Percentiles rank a stretch among this genome's conserved stretches.
Evolutionary conservation across 2,888 invertebrate genomes (phyloP).

Genomic region (Rapana venosa): DNA sequence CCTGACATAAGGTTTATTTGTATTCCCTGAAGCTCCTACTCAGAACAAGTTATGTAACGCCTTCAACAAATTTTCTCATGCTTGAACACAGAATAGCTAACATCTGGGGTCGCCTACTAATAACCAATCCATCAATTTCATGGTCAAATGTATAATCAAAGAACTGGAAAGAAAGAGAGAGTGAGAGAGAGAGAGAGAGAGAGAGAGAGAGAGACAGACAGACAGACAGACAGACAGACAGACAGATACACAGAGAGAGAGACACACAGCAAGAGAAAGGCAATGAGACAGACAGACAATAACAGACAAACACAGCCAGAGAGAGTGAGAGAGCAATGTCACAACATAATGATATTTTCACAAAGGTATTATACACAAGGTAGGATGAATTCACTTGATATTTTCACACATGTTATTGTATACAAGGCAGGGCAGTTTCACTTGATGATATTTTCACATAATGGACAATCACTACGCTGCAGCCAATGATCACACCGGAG

Average conservation of each 20-base stretch:
- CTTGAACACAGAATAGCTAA: no score
- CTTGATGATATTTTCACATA: not conserved
- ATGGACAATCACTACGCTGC: no score
- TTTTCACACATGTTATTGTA: not conserved
- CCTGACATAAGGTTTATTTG: no score
- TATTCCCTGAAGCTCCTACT: no score
- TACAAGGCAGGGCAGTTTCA: not conserved
- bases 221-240: slow-evolving; percentile 24
- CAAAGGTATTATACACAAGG: not conserved
- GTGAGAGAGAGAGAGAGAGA: not conserved
- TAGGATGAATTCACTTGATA: not conserved
- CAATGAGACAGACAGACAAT: slow-evolving; percentile 22
- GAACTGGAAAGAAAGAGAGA: no score
- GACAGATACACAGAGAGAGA: not conserved
- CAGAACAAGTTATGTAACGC: no score
- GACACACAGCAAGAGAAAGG: not conserved
- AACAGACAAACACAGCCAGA: slow-evolving; percentile 22
- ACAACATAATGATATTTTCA: no score
- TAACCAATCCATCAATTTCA: no score
- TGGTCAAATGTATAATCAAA: no score
- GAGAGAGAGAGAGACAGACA: not conserved
- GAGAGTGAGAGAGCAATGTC: not conserved
- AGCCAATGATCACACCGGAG: slow-evolving; percentile 51
- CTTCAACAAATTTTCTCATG: no score
- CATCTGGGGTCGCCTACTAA: no score